Percentiles rank a stretch among this genome's conserved stretches.
These are phyloP conservation scores for Odontomachus brunneus DNA, from an alignment of 1,140 invertebrate species.

Conservation along the genomic window DNA sequence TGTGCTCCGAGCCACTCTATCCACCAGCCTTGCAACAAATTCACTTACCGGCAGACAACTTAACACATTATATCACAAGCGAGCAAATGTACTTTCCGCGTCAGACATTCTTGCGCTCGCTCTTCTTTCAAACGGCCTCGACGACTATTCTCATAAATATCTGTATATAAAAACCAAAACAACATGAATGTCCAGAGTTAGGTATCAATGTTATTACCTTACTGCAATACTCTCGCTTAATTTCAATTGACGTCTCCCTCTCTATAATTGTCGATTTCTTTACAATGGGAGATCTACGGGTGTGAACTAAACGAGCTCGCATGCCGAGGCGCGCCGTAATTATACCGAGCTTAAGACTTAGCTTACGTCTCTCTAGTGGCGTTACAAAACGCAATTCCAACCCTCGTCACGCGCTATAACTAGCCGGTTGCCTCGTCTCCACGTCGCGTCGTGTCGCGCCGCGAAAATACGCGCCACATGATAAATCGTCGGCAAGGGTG, in stretches of 20 bases:
- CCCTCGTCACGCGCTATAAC: not conserved
- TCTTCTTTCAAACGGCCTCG: not conserved
- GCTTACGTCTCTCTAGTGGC: not conserved
- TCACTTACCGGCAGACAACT: conserved; percentile 48
- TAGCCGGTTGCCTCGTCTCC: not conserved
- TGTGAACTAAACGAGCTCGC: conserved; percentile 1
- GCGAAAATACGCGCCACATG: not conserved
- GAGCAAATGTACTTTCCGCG: conserved; percentile 35
- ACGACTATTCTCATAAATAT: not conserved
- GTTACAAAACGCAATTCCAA: conserved; percentile 7
- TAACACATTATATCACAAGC: conserved; percentile 40
- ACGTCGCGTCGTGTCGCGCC: not conserved
- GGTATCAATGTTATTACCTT: not conserved
- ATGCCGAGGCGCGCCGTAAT: conserved; percentile 5
- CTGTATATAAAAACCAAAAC: too few species aligned
- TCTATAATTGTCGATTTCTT: not conserved
- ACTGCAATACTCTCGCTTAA: not conserved
- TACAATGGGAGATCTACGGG: not conserved
- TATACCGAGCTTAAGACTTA: conserved; percentile 36
- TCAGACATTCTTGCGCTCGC: conserved; percentile 47
- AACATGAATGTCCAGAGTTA: too few species aligned
- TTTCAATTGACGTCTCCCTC: not conserved
- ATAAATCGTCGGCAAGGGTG: conserved; percentile 5
- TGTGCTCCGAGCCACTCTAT: conserved; percentile 32
- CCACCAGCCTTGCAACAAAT: conserved; percentile 36